These are phyloP conservation scores for Ceratosolen fusciceps DNA, from an alignment of 1,140 invertebrate genomes.

Conservation along the genomic window DNA sequence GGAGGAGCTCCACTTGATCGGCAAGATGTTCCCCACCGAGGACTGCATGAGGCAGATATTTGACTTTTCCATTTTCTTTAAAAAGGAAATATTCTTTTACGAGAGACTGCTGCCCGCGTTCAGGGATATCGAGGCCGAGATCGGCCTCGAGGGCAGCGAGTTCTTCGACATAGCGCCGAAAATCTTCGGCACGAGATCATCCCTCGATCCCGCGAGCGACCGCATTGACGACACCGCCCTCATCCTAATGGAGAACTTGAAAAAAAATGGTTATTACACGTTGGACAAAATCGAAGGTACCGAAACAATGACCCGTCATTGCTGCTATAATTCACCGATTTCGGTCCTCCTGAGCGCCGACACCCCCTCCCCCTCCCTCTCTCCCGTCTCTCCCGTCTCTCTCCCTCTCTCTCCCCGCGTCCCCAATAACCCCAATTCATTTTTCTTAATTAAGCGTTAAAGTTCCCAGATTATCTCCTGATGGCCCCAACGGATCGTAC, in stretches of 20 bases:
- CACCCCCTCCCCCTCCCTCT: too few relatives aligned
- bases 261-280: constrained; percentile 23
- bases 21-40: constrained; percentile 61
- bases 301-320: too few relatives aligned
- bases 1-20: constrained; percentile 63
- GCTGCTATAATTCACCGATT: too few relatives aligned
- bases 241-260: constrained; percentile 42
- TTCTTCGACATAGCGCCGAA: constrained; percentile 1
- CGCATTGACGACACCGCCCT: constrained; percentile 35
- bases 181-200: background rate
- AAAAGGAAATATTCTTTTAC: constrained; percentile 46
- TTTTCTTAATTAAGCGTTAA: too few relatives aligned
- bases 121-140: constrained; percentile 1
- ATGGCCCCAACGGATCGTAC: too few relatives aligned
- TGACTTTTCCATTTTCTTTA: constrained; percentile 49
- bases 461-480: too few relatives aligned
- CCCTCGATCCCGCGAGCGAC: background rate
- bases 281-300: constrained; percentile 41
- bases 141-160: constrained; percentile 47
- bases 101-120: constrained; percentile 11
- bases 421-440: too few relatives aligned
- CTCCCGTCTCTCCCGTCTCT: too few relatives aligned
- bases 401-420: too few relatives aligned
- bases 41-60: constrained; percentile 43
- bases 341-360: too few relatives aligned